Conservation (phyloP, 2,113 vertebrate species). For the Rhabdornis inornatus region DNA sequence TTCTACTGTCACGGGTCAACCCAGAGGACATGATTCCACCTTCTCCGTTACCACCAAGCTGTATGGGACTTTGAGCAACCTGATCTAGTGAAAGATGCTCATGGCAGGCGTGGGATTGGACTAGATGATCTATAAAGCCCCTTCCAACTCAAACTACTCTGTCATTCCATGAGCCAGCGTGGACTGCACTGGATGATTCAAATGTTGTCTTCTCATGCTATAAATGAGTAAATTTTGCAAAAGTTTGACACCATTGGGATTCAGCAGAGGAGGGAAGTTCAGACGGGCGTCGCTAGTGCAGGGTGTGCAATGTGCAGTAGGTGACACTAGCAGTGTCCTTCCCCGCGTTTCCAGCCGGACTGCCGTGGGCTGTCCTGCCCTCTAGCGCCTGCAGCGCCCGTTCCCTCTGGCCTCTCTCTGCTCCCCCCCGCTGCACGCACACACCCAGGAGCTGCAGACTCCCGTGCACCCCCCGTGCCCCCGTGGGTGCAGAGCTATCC, state of each 20-base stretch:
- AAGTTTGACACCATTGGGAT: not conserved
- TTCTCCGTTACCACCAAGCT: not conserved
- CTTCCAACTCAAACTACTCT: not conserved
- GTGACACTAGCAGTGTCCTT: not conserved
- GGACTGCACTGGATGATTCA: not conserved
- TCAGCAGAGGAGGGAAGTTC: not conserved
- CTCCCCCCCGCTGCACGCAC: too few species aligned
- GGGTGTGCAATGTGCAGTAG: not conserved
- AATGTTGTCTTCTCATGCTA: not conserved
- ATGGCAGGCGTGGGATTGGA: not conserved
- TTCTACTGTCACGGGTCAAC: not conserved
- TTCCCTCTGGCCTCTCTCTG: not conserved
- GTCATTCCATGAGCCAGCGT: not conserved
- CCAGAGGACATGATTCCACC: not conserved
- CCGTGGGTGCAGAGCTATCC: not conserved
- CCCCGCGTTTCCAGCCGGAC: rapidly evolving
- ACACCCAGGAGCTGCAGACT: not conserved
- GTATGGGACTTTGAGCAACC: not conserved
- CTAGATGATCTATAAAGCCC: not conserved
- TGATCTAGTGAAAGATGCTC: not conserved
- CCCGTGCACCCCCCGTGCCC: rapidly evolving
- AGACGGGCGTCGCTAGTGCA: not conserved
- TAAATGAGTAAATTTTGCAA: not conserved
- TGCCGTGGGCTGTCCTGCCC: not conserved
- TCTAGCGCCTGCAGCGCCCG: not conserved